phyloP scores from a whole-genome alignment of 2,888 invertebrate genomes.

The Dichetophora obliterata region DNA sequence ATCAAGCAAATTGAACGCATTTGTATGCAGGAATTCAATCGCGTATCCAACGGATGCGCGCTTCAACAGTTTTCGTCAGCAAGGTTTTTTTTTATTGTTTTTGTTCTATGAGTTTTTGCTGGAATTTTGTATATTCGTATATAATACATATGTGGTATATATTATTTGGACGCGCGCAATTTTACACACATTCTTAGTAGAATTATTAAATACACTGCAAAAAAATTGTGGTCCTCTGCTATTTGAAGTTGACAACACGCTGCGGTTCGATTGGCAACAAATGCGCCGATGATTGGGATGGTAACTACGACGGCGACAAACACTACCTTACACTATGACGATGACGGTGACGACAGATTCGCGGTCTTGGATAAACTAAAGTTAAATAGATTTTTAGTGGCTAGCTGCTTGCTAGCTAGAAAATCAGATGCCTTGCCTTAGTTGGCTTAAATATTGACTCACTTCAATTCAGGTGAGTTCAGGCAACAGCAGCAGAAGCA shows the following conservation, averaged over 20 bases:
- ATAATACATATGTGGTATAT: no score
- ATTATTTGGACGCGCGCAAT: not conserved
- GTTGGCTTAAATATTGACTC: not conserved
- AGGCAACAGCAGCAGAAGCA: not conserved
- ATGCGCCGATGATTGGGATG: not conserved
- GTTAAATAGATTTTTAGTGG: constrained; percentile 31
- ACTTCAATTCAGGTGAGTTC: constrained; percentile 4
- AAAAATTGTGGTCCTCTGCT: not conserved
- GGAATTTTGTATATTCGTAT: not conserved
- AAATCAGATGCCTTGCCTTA: not conserved
- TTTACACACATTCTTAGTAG: not conserved
- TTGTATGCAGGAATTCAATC: constrained; percentile 21
- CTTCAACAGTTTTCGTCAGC: not conserved
- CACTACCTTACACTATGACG: not conserved
- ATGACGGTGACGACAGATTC: not conserved
- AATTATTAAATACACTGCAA: not conserved
- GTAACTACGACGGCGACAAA: not conserved
- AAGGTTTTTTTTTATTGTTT: constrained; percentile 4
- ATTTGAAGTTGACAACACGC: not conserved
- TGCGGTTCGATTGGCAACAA: not conserved
- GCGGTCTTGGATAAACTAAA: constrained; percentile 52
- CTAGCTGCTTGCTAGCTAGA: constrained; percentile 1
- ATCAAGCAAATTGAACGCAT: not conserved
- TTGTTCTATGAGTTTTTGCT: not conserved
- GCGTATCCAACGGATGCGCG: constrained; percentile 20